Base-by-base conservation (phyloP, 2,797 vertebrate species). In the Novumbra hubbsi region DNA sequence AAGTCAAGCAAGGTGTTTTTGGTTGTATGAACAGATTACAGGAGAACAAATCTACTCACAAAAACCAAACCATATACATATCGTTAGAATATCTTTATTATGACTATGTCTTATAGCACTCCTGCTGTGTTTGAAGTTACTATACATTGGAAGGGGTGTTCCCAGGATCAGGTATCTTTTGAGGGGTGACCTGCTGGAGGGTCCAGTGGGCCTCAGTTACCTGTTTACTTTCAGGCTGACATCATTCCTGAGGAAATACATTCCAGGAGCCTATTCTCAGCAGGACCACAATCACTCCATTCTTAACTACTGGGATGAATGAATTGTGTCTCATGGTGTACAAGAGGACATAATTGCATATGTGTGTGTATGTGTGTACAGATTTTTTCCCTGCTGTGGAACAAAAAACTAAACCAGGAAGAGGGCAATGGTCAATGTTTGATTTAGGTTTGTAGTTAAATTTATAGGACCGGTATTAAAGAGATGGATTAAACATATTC, bases 191-290 rank as follows among this genome's bases (percentile, higher is more conserved):
- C 62, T 30, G 28, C 60, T 34, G 68, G 72, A 73, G n/a, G 65
- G 27, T 34, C 52, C 49, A 60, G 73, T 74, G 66, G 68, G 14
- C 50, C 65, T 74, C 65, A 60, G 5, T 32, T 38, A 9, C 64
- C 15, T 68, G 38, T 57, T 68, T 73, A 30, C 65, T 41, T 24
- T 60, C 52, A 49, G 45, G 28, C 41, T 50, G 67, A 21, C 41
- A 24, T 16, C 62, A 19, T 69, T 74, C 64, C 66, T 62, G 66
- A 57, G 68, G 28, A 74, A 52, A 27, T 60, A n/a, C 45, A 74
- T 68, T 19, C 41, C 19, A 12, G 41, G 34, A 32, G 5, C 6
- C 8, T 19, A 60, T n/a, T 12, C 32, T 52, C 63, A 3, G 28
- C 28, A 5, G n/a, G 38, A 32, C 27, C 63, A 34, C 72, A 67